Evolutionary conservation across 2,113 vertebrate species (phyloP).

Genomic region (Xenus cinereus): DNA sequence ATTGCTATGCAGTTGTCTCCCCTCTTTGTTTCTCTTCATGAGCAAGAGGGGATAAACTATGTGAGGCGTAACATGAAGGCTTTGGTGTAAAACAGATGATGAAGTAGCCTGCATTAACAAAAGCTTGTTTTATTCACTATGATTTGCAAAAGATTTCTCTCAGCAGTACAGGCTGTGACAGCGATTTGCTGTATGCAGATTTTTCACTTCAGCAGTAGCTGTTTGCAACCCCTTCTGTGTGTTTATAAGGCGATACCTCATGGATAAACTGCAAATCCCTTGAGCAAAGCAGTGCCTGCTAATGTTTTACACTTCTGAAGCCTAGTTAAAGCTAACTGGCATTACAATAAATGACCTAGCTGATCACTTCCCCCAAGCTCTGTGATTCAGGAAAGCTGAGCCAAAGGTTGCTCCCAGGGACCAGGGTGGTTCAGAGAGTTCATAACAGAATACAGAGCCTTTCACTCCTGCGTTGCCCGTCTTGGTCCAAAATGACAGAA

Average conservation of each 20-base stretch:
- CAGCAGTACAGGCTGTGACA: neutral
- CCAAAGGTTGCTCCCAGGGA: neutral
- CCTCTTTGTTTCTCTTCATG: neutral
- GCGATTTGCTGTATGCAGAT: neutral
- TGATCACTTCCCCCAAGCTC: neutral
- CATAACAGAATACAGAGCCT: neutral
- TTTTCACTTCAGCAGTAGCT: neutral
- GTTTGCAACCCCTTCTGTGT: neutral
- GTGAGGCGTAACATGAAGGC: neutral
- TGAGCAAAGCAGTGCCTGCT: neutral
- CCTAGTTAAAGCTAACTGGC: neutral
- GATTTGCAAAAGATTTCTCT: neutral
- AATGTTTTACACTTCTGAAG: neutral
- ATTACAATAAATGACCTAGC: neutral
- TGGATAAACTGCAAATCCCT: neutral
- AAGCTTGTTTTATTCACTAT: neutral
- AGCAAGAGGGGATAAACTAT: neutral
- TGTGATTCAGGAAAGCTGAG: neutral
- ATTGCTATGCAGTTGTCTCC: rapidly evolving
- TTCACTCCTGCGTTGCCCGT: neutral
- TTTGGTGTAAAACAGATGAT: neutral
- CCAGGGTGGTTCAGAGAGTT: neutral
- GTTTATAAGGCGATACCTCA: neutral
- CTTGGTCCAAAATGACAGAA: neutral
- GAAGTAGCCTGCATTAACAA: neutral